Base-by-base conservation (phyloP, 2,797 vertebrate genomes). In the Rhynchonycteris naso region DNA sequence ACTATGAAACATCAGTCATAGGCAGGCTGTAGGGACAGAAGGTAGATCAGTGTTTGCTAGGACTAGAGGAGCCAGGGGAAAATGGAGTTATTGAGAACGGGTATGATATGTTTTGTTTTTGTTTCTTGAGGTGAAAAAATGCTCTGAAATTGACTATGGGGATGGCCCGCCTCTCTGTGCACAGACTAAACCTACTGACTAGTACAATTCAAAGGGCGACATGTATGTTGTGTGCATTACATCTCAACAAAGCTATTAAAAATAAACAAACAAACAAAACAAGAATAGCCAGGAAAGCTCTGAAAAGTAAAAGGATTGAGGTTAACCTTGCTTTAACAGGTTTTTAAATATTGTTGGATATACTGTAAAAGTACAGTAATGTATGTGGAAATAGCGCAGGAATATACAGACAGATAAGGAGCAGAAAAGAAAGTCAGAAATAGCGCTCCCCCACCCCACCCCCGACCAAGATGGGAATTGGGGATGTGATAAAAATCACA, bases 361-460 rank as follows among this genome's bases (percentile, higher is more conserved):
- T n/a, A 38, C 43, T 85, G 92, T 68, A 15, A 87, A 91, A 15
- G 15, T 76, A 85, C 68, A 75, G 43, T 82, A 28, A 76, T 1
- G 21, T 75, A 26, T 71, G 47, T 54, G 61, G 24, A 81, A 16
- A 71, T 50, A 84, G 56, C 47, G 19, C n/a, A 47, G 24, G 35
- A 78, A 43, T 18, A 76, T 11, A 91, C 50, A 91, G 82, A 80
- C 38, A 84, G 68, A 76, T 38, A 65, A 83, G 72, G 93, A 72
- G 79, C 58, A 68, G 75, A 79, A 15, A 71, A 63, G 22, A 75
- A 86, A 74, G 22, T 93, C 52, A 94, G 78, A 91, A 94, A 88
- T 72, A 94, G 79, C 89, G 43, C 43, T 7, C 43, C 43, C 8
- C 43, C n/a, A n/a, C n/a, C n/a, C n/a, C n/a, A n/a, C n/a, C n/a